A percentile compares a stretch with the other conserved stretches of the same genome.
Conservation (phyloP, 2,888 invertebrate species). For the Gryllus longicercus region DNA sequence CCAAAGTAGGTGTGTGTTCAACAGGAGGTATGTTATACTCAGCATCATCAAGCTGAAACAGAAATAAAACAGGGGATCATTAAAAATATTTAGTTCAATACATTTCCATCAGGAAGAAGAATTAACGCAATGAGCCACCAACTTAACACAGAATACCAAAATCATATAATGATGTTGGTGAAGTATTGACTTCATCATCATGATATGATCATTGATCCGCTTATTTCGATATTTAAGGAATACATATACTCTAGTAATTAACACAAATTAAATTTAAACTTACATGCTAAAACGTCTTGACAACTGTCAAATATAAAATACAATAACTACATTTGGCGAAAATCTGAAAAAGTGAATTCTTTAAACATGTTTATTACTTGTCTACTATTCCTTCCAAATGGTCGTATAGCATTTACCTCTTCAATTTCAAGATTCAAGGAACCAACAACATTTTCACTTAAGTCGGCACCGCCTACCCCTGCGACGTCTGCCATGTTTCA, state of each 20-base stretch:
- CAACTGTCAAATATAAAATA: conserved; percentile 22
- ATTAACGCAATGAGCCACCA: not conserved
- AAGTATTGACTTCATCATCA: no score
- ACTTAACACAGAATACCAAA: no score
- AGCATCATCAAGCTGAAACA: conserved; percentile 69
- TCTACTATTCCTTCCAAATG: conserved; percentile 18
- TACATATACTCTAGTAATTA: not conserved
- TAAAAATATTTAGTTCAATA: not conserved
- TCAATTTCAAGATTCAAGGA: conserved; percentile 64
- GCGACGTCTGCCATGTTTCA: conserved; percentile 29
- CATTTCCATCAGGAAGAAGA: not conserved
- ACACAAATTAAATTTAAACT: conserved; percentile 6
- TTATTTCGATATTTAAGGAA: no score
- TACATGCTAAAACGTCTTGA: conserved; percentile 17
- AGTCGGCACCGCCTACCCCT: conserved; percentile 22
- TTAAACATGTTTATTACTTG: conserved; percentile 21
- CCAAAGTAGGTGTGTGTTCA: conserved; percentile 70
- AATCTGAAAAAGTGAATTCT: conserved; percentile 20
- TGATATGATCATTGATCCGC: no score
- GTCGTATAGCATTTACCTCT: conserved; percentile 52
- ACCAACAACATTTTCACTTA: conserved; percentile 55
- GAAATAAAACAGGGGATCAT: conserved; percentile 20
- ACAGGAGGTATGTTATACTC: conserved; percentile 79
- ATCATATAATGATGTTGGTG: no score
- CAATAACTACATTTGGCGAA: not conserved